Base-by-base conservation (phyloP, 2,797 vertebrate species). In the Ispidina lecontei region DNA sequence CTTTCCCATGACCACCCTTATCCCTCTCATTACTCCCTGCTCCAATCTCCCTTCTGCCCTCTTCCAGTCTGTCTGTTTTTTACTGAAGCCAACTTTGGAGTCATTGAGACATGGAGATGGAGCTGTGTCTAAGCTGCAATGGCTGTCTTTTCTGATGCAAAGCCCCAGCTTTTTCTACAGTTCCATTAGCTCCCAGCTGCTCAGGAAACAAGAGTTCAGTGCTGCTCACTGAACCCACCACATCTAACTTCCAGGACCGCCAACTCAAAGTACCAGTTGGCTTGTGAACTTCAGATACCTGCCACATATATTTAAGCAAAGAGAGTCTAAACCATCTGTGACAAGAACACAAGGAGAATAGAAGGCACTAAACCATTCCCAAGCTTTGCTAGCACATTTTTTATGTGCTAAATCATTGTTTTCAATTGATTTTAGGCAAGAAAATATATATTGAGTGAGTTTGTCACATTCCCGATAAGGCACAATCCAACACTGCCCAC, bases 131-230 rank as follows among this genome's bases (percentile, higher is more conserved):
- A 75, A 84, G 60, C 54, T 84, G 72, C 72, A 74, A 62, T 35
- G 46, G 74, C 90, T 0, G 46, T 20, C 65, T 80, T 75, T 89
- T 62, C 73, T 86, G 52, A 63, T 31, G 71, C 15, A 63, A 78
- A 87, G 44, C 69, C 68, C 79, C n/a, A 75, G 2, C 14, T 65
- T 28, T 49, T 22, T 85, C 60, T 73, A 47, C 55, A 59, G 35
- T 82, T 89, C 68, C 80, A 41, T 69, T 23, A 81, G 73, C 74
- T 84, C 54, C 39, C 80, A 90, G 90, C 71, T 94, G 81, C 72
- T 80, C 25, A 81, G 91, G 86, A 90, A 94, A 81, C 55, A 68
- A 87, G 82, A 89, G 77, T 35, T 78, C 86, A 93, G 82, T 39
- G 62, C 43, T 84, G 84, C 77, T 91, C 14, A 19, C 58, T 25